phyloP scores from a whole-genome alignment of 1,140 invertebrate species.

The Aphis craccivora region DNA sequence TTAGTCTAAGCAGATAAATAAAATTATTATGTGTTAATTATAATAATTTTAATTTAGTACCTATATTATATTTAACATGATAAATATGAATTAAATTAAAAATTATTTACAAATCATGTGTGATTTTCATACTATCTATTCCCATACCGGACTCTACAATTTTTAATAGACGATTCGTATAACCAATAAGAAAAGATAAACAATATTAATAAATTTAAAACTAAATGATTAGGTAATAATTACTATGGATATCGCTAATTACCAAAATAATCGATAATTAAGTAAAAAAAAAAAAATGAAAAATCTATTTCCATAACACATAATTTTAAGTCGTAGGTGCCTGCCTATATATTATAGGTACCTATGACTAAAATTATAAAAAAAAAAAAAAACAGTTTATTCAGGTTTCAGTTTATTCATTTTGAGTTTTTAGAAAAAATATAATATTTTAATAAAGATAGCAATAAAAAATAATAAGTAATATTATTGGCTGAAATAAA shows the following conservation, averaged over 20 bases:
- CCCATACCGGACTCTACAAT: too few relatives aligned
- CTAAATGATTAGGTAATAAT: background rate
- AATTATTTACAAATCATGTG: background rate
- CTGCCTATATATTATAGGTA: too few relatives aligned
- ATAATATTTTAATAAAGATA: background rate
- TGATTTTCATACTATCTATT: background rate
- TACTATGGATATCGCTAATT: background rate
- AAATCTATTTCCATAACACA: too few relatives aligned
- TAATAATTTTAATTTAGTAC: background rate
- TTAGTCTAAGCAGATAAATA: too few relatives aligned
- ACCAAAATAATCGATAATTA: too few relatives aligned
- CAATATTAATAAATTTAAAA: too few relatives aligned
- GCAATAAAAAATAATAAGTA: background rate
- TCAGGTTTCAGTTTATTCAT: background rate
- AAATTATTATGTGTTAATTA: background rate
- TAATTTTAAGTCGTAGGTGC: too few relatives aligned
- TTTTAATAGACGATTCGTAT: background rate
- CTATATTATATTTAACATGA: too few relatives aligned
- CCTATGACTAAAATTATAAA: background rate
- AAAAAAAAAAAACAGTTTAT: background rate
- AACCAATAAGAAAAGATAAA: background rate
- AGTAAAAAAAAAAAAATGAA: too few relatives aligned
- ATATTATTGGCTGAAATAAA: background rate
- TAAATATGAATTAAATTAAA: too few relatives aligned
- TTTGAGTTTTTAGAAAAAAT: background rate